These are phyloP conservation scores for Triplophysa siluroides DNA, from an alignment of 2,113 vertebrate species.

Conservation along the genomic window DNA sequence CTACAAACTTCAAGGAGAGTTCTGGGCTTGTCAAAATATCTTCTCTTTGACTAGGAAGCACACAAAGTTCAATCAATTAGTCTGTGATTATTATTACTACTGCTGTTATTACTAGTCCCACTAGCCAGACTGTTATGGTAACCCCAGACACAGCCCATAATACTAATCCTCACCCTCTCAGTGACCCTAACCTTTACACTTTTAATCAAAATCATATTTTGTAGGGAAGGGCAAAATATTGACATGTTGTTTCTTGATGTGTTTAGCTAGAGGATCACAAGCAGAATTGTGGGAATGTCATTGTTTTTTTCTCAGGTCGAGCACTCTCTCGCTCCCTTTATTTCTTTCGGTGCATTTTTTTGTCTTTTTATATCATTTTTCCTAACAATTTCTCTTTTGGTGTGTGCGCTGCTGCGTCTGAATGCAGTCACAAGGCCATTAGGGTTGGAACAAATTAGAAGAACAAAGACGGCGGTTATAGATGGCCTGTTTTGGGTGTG, in stretches of 20 bases:
- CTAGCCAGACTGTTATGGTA: constrained; percentile 77
- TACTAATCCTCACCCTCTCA: constrained; percentile 75
- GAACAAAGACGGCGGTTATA: constrained; percentile 67
- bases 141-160: constrained; percentile 71
- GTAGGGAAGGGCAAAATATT: constrained; percentile 75
- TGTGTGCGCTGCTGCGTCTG: constrained; percentile 65
- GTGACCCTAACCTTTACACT: constrained; percentile 80
- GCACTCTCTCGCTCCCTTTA: background rate
- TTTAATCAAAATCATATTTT: constrained; percentile 81
- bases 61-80: constrained; percentile 79
- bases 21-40: constrained; percentile 72
- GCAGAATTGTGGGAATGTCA: constrained; percentile 66
- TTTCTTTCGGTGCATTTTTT: background rate
- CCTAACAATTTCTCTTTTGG: constrained; percentile 25
- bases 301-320: constrained; percentile 53
- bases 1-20: constrained; percentile 54
- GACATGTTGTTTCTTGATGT: constrained; percentile 67
- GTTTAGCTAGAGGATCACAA: constrained; percentile 61
- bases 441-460: constrained; percentile 67
- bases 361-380: constrained; percentile 24
- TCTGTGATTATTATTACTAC: constrained; percentile 80
- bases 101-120: constrained; percentile 79
- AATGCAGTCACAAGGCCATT: constrained; percentile 66
- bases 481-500: constrained; percentile 62
- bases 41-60: constrained; percentile 69